Evolutionary conservation across 2,797 vertebrate genomes (phyloP).

Genomic region (Diplodus puntazzo): DNA sequence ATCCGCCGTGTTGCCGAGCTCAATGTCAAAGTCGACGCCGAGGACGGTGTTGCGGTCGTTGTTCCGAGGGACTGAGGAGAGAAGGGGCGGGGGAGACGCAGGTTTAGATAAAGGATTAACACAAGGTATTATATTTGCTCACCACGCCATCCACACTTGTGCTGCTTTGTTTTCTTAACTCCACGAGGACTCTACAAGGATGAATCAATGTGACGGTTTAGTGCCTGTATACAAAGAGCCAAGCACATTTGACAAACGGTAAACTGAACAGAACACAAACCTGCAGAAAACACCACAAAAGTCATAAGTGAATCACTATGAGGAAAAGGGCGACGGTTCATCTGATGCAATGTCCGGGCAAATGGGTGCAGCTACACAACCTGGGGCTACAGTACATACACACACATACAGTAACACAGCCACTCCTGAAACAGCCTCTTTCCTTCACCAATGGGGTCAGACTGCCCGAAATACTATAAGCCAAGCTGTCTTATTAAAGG

Average conservation of each 20-base stretch:
- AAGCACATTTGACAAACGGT: constrained; percentile 15
- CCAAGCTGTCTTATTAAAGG: constrained; percentile 63
- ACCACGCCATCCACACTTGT: constrained; percentile 24
- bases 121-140: constrained; percentile 53
- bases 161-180: constrained; percentile 49
- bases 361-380: constrained; percentile 37
- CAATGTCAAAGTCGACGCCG: constrained; percentile 91
- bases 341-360: constrained; percentile 60
- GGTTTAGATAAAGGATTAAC: constrained; percentile 71
- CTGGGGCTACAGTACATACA: constrained; percentile 10
- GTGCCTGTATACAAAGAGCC: constrained; percentile 16
- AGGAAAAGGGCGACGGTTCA: constrained; percentile 21
- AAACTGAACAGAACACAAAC: constrained; percentile 16
- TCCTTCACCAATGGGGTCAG: constrained; percentile 59
- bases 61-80: constrained; percentile 91
- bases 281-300: constrained; percentile 24
- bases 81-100: constrained; percentile 19
- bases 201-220: constrained; percentile 63
- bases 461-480: constrained; percentile 61
- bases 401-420: constrained; percentile 15
- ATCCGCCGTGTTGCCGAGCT: constrained; percentile 93
- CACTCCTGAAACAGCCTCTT: constrained; percentile 62
- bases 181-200: constrained; percentile 41
- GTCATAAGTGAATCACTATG: constrained; percentile 44
- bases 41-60: constrained; percentile 89